phyloP scores from a whole-genome alignment of 2,888 invertebrate species.

The Drosophila recens region DNA sequence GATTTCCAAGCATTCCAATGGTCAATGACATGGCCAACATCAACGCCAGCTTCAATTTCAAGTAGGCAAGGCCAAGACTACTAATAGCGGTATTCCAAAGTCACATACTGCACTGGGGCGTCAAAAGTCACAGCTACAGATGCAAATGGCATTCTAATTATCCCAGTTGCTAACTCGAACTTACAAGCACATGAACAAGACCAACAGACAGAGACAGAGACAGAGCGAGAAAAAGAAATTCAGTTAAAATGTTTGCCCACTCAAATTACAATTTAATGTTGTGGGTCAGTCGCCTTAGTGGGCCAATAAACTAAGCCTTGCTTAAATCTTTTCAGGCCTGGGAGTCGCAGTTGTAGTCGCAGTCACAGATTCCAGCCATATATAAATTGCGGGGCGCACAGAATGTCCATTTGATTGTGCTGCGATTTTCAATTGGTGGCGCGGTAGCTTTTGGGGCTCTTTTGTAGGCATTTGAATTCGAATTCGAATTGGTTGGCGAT shows the following conservation, averaged over 20 bases:
- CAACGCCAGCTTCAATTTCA: constrained; percentile 40
- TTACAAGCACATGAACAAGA: constrained; percentile 43
- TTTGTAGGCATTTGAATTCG: constrained; percentile 61
- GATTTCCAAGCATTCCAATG: constrained; percentile 71
- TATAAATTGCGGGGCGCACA: constrained; percentile 71
- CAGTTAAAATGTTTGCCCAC: constrained; percentile 78
- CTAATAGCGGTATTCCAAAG: constrained; percentile 47
- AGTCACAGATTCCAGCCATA: constrained; percentile 56
- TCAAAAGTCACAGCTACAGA: constrained; percentile 63
- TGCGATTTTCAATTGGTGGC: constrained; percentile 70
- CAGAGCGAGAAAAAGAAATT: constrained; percentile 47
- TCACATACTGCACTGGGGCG: constrained; percentile 61
- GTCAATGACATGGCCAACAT: constrained; percentile 65
- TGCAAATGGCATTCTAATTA: constrained; percentile 67
- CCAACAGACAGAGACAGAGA: constrained; percentile 3
- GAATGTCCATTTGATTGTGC: constrained; percentile 74
- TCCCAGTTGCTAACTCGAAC: constrained; percentile 42
- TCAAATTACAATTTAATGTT: constrained; percentile 81
- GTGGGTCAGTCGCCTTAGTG: constrained; percentile 78
- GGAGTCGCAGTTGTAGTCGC: constrained; percentile 46
- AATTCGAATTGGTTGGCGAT: constrained; percentile 66
- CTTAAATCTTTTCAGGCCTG: constrained; percentile 46
- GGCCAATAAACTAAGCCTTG: constrained; percentile 74
- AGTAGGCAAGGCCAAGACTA: constrained; percentile 35
- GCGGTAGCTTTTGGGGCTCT: constrained; percentile 64